phyloP scores from a whole-genome alignment of 2,888 invertebrate genomes.

The Clitarchus hookeri region DNA sequence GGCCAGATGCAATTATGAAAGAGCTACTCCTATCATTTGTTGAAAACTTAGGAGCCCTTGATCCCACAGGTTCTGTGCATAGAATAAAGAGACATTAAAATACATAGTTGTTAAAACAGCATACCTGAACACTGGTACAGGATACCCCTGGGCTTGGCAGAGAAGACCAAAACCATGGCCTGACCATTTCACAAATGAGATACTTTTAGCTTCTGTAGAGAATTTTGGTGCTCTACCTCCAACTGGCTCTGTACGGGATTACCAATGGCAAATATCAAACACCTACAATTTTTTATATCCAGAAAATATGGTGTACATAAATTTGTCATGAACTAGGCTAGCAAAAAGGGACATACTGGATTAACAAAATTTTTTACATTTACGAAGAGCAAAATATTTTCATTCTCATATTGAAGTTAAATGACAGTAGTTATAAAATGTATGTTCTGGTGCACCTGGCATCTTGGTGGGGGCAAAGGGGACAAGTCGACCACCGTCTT shows the following conservation, averaged over 20 bases:
- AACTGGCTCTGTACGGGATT: conserved; percentile 58
- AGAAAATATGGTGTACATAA: background rate
- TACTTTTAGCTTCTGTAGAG: conserved; percentile 63
- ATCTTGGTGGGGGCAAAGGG: too few species aligned
- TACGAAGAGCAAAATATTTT: background rate
- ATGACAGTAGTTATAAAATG: too few species aligned
- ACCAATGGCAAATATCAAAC: background rate
- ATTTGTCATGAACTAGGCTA: background rate
- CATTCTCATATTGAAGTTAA: too few species aligned
- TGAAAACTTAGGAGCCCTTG: conserved; percentile 69
- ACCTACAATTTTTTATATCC: background rate
- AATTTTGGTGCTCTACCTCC: conserved; percentile 64
- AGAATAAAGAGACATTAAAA: background rate
- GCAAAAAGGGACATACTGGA: too few species aligned
- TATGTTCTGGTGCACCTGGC: too few species aligned
- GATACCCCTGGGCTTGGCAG: conserved; percentile 73
- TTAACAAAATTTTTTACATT: background rate
- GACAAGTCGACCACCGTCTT: too few species aligned
- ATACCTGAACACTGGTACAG: conserved; percentile 65
- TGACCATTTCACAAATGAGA: conserved; percentile 56
- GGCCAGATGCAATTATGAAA: conserved; percentile 52
- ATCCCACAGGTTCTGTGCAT: conserved; percentile 66
- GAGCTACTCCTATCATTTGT: conserved; percentile 61
- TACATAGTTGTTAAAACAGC: conserved; percentile 17
- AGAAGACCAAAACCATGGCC: conserved; percentile 62